Conservation (phyloP, 1,140 invertebrate genomes). For the Caenorhabditis elegans region WBcel235 BX284606.5:15560501-15561000, state of each 20-base stretch:
- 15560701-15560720: constrained; percentile 27
- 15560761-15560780: not conserved
- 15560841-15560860: constrained; percentile 22
- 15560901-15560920: not conserved
- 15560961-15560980: no score
- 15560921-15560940: not conserved
- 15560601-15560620: not conserved
- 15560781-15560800: not conserved
- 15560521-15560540: not conserved
- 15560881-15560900: not conserved
- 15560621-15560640: constrained; percentile 29
- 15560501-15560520: not conserved
- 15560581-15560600: not conserved
- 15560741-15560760: not conserved
- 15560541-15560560: constrained; percentile 23
- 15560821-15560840: not conserved
- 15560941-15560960: not conserved
- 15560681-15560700: not conserved
- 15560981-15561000: no score
- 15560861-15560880: not conserved
- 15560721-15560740: not conserved
- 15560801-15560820: not conserved
- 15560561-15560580: constrained; percentile 8
- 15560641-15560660: constrained; percentile 11
- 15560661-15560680: not conserved